Conservation (phyloP, 2,888 invertebrate species). For the Platycnemis pennipes region DNA sequence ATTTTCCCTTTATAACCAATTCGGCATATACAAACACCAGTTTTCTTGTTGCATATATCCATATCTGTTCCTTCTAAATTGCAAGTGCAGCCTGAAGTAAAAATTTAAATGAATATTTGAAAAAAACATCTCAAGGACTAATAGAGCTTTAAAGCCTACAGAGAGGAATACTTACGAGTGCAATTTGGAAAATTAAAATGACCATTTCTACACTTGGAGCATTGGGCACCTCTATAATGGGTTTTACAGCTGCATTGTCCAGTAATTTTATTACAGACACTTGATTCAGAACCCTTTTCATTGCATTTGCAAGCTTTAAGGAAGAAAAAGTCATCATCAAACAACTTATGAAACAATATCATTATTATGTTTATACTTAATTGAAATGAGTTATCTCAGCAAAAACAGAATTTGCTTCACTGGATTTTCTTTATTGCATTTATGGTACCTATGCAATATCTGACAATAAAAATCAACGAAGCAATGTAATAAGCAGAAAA, state of each 20-base stretch:
- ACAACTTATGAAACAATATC: background rate
- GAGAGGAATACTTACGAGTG: slow-evolving; percentile 84
- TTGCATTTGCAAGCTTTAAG: slow-evolving; percentile 91
- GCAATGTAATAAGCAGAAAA: too few relatives aligned
- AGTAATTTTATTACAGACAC: slow-evolving; percentile 86
- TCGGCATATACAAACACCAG: slow-evolving; percentile 94
- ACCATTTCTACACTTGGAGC: slow-evolving; percentile 92
- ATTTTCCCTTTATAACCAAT: slow-evolving; percentile 93
- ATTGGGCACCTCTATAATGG: slow-evolving; percentile 93
- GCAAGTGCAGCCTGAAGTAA: slow-evolving; percentile 89
- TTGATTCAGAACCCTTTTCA: slow-evolving; percentile 86
- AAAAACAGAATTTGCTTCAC: slow-evolving; percentile 69
- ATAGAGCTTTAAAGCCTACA: too few relatives aligned
- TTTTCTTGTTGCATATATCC: slow-evolving; percentile 91
- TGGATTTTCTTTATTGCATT: slow-evolving; percentile 53
- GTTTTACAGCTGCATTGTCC: slow-evolving; percentile 96
- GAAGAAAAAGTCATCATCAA: slow-evolving; percentile 12
- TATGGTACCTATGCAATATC: too few relatives aligned
- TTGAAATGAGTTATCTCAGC: slow-evolving; percentile 70
- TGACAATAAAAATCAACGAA: too few relatives aligned
- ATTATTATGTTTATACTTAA: background rate
- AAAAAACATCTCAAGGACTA: too few relatives aligned
- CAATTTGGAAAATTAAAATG: slow-evolving; percentile 94
- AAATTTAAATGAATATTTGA: too few relatives aligned
- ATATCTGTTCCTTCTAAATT: slow-evolving; percentile 91